A percentile compares a stretch with the other conserved stretches of the same genome.
These are phyloP conservation scores for Sturnira hondurensis DNA, from an alignment of 2,113 vertebrate species.

Conservation along the genomic window DNA sequence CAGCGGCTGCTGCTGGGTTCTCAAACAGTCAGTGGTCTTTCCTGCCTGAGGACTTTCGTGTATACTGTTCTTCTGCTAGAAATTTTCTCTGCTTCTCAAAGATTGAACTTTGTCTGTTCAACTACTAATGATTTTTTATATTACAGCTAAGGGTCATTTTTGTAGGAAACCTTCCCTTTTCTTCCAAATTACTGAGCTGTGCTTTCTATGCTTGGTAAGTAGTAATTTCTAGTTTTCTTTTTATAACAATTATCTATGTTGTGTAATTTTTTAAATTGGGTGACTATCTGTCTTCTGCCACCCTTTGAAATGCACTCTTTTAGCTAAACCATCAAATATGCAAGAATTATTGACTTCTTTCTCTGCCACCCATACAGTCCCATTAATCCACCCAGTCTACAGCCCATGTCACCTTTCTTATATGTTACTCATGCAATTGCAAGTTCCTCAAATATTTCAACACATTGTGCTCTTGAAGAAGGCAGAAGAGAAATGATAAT, in stretches of 20 bases:
- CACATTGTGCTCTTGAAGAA: neutral
- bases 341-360: neutral
- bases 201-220: neutral
- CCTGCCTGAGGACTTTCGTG: neutral
- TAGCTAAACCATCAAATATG: neutral
- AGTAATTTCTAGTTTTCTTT: neutral
- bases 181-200: neutral
- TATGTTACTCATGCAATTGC: neutral
- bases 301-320: neutral
- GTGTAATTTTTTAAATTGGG: neutral
- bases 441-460: neutral
- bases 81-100: neutral
- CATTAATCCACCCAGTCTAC: neutral
- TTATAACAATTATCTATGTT: neutral
- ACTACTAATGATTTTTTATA: neutral
- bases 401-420: neutral
- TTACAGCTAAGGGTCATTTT: neutral
- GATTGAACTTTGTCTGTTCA: neutral
- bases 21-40: neutral
- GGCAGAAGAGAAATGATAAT: neutral
- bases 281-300: neutral
- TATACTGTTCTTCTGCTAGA: neutral
- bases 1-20: neutral
- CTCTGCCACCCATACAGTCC: neutral
- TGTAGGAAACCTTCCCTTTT: neutral